A percentile compares a stretch with the other conserved stretches of the same genome.
Evolutionary conservation across 1,140 invertebrate genomes (phyloP).

Genomic region (Heliconius congener): DNA sequence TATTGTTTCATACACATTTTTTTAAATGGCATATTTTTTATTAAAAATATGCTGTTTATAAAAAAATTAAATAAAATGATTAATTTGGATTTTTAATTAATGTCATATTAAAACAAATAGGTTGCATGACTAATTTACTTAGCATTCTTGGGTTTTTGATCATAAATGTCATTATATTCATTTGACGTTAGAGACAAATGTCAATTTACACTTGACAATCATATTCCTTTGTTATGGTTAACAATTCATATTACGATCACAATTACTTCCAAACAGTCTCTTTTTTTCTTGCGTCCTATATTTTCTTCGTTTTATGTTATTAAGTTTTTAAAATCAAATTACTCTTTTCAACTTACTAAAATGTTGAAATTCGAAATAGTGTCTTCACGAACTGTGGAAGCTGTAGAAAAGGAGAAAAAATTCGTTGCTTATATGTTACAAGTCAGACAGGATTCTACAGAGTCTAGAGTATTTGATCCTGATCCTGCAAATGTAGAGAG

Average conservation of each 20-base stretch:
- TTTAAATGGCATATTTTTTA: no score
- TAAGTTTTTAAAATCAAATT: neutral
- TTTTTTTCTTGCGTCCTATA: neutral
- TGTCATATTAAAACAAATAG: neutral
- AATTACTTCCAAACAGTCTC: neutral
- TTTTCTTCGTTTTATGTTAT: neutral
- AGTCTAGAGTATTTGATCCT: slow-evolving; percentile 75
- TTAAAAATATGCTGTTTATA: no score
- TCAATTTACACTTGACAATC: neutral
- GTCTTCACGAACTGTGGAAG: slow-evolving; percentile 67
- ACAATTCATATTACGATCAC: neutral
- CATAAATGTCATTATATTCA: neutral
- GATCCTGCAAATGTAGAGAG: slow-evolving; percentile 85
- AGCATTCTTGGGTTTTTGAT: neutral
- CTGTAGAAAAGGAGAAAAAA: slow-evolving; percentile 82
- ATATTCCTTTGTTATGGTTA: slow-evolving; percentile 1
- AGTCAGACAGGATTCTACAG: slow-evolving; percentile 78
- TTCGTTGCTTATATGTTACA: slow-evolving; percentile 85
- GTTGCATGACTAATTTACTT: no score
- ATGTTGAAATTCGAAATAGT: slow-evolving; percentile 77
- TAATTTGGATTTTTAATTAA: neutral
- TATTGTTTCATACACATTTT: no score
- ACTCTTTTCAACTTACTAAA: slow-evolving; percentile 16
- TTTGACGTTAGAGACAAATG: slow-evolving; percentile 15
- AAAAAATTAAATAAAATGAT: no score